Evolutionary conservation across 92 coral and sea anemone genomes (phyloP), one percentile per base, ranked within the genome.

Genomic region (Zoanthus gigantus): DNA sequence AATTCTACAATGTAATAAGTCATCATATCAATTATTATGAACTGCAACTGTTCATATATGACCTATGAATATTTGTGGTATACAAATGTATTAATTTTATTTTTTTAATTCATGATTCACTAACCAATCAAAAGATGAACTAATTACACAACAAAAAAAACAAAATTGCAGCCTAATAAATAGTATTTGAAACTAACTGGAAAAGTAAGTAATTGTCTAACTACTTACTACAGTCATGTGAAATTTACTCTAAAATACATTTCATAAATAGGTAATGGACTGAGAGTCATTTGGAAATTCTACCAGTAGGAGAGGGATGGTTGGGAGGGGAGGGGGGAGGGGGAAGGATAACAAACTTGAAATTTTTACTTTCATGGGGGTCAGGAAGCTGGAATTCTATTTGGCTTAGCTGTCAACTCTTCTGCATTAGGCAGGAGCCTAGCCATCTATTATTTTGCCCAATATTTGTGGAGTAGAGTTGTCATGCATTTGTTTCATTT

Each of bases 401-500:
- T 65, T 65, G 28, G 71, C 71, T 65, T 65, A 65, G 71, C 71
- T 65, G 71, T 65, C 71, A 65, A 65, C 71, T 65, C 71, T 12
- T 65, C 71, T 65, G 71, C 71, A 65, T 65, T 65, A 65, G 71
- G 71, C 71, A 65, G 71, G 71, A 65, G 71, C 71, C 71, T 65
- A 65, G 71, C 71, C 7, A 7, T 65, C 71, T 65, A 30, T 65
- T 65, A 65, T 65, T 65, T 65, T 65, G n/a, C 71, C 28, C 5
- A 65, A 65, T 65, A 65, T 65, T 16, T 16, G 28, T 65, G 71
- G 71, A 65, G 29, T 65, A 2, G 71, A 65, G 71, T 65, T 65
- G 71, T 65, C 28, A 65, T 65, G 71, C 71, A 65, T 65, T 65
- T 65, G 1, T 65, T 65, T 65, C 71, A 65, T 65, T 65, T 65